Conservation (phyloP, 2,113 vertebrate species). For the Tychaedon coryphoeus region DNA sequence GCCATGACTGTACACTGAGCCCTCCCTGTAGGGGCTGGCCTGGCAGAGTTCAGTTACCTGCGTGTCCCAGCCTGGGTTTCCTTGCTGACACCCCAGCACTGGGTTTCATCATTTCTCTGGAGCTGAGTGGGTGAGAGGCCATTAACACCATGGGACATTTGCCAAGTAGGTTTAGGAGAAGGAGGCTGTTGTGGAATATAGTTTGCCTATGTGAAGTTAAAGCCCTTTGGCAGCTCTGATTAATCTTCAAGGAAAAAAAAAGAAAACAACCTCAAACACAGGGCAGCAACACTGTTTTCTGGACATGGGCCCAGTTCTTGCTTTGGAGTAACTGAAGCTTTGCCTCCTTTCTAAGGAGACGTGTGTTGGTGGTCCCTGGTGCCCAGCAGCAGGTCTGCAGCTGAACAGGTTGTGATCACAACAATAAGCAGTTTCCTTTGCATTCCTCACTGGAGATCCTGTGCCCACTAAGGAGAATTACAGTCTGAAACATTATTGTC, state of each 20-base stretch:
- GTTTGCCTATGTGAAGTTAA: neutral
- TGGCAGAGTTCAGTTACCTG: neutral
- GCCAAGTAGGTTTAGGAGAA: constrained; percentile 21
- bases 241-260: neutral
- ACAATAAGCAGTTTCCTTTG: neutral
- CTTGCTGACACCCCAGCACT: neutral
- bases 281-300: neutral
- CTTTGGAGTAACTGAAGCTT: neutral
- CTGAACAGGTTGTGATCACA: neutral
- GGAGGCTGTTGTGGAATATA: neutral
- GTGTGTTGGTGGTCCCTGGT: neutral
- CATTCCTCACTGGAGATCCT: neutral
- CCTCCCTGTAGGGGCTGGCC: neutral
- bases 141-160: neutral
- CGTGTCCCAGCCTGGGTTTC: neutral
- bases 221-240: constrained; percentile 40
- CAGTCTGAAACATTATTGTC: neutral
- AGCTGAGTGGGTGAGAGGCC: neutral
- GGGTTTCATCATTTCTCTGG: neutral
- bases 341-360: neutral
- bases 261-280: neutral
- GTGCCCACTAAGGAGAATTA: neutral
- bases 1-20: neutral
- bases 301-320: neutral
- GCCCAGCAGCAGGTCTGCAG: neutral